Base-by-base conservation (phyloP, 2,888 invertebrate genomes). In the Lycocerus yunnanus region DNA sequence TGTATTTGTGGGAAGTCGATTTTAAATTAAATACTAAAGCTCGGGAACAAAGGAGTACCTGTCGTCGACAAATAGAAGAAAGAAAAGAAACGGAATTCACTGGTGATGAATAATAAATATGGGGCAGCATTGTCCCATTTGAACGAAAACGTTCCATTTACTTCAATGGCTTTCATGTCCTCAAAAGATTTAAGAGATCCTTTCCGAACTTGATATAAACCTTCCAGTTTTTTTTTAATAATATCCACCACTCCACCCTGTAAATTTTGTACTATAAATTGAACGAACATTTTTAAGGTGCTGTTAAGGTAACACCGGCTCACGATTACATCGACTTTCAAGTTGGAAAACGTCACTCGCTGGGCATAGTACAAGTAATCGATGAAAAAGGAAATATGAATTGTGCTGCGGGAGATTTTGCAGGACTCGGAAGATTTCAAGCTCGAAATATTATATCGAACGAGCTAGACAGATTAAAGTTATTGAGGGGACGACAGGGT, bases 281-380 rank as follows among this genome's bases (percentile, higher is more conserved):
- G 13, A 6, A 43, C 3, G 5, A n/a, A 10, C 10, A n/a, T 43
- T 43, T 43, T 77, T 58, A 78, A 94, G 96, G 99, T 80, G 98
- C 98, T 75, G 99, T 99, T 0, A 99, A 99, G 89, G 96, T 99
- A 76, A 99, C 99, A 1, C 99, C 99, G 0, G 98, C 97, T 2
- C 99, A 99, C 87, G 98, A 99, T 87, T 95, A 93, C 43, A 96
- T 96, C 84, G 99, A 99, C 89, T 99, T 98, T 86, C 98, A 98
- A 84, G 94, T 97, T 61, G 99, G 96, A 58, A 94, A 95, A 84
- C 90, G 97, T 8, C 97, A 97, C 86, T 91, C 93, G 79, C 88
- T 99, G 77, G 93, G 94, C 0, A 94, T 95, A 85, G 90, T 98
- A 78, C 97, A 93, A 58, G 95, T 99, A 72, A 93, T 99, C 77